Conservation (phyloP, 2,888 invertebrate species). For the Drosophila formosana region DNA sequence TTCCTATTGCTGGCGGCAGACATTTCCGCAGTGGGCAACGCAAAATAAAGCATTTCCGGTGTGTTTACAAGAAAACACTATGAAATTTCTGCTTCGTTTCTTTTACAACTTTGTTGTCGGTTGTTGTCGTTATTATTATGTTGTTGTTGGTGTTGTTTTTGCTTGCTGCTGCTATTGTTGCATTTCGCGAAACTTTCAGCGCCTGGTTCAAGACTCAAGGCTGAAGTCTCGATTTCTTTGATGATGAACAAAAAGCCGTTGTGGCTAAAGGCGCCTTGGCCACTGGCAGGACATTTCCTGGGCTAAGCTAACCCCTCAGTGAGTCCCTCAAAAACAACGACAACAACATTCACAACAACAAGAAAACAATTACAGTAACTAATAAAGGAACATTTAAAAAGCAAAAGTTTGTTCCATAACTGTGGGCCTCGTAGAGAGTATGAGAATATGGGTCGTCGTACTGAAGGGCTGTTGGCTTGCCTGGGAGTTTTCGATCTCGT, state of each 20-base stretch:
- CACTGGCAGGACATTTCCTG: constrained; percentile 61
- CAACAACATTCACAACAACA: constrained; percentile 41
- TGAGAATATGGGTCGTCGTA: constrained; percentile 11
- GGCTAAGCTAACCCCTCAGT: constrained; percentile 17
- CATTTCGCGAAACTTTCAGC: constrained; percentile 64
- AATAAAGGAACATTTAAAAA: constrained; percentile 82
- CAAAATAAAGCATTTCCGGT: constrained; percentile 76
- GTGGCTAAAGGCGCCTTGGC: constrained; percentile 50
- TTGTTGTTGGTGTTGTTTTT: constrained; percentile 23
- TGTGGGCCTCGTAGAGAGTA: constrained; percentile 23
- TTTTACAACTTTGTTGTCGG: constrained; percentile 43
- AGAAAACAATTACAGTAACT: constrained; percentile 80
- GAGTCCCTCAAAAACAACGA: constrained; percentile 13
- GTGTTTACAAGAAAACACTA: constrained; percentile 58
- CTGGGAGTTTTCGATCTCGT: constrained; percentile 35
- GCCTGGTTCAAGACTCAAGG: constrained; percentile 52
- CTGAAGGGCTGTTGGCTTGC: constrained; percentile 21
- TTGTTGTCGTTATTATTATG: constrained; percentile 30
- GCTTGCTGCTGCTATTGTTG: constrained; percentile 41
- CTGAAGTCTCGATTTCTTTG: constrained; percentile 71
- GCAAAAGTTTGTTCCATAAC: constrained; percentile 74
- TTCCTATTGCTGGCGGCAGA: constrained; percentile 43
- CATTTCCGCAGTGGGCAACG: constrained; percentile 66
- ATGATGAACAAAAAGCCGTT: constrained; percentile 54
- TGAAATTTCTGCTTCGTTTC: constrained; percentile 49